Percentiles rank a stretch among this genome's conserved stretches.
Conservation (phyloP, 2,113 vertebrate genomes). For the Trichechus manatus region DNA sequence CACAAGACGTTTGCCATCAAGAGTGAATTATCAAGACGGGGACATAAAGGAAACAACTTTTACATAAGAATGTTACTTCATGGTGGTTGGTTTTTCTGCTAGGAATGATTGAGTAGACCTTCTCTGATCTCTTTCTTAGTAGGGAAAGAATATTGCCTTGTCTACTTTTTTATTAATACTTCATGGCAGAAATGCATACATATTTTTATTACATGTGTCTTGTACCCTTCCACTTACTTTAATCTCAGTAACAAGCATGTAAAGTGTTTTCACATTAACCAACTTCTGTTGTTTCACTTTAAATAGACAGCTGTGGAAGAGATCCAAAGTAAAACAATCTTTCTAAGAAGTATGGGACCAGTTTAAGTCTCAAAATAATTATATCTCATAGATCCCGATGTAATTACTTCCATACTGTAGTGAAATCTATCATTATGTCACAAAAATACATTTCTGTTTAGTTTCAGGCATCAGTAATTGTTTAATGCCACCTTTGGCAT, state of each 20-base stretch:
- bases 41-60: not conserved
- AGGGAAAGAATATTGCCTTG: not conserved
- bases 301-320: not conserved
- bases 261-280: not conserved
- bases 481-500: not conserved
- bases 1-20: not conserved
- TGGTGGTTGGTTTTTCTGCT: not conserved
- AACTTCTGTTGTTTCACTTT: not conserved
- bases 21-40: not conserved
- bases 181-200: not conserved
- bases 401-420: not conserved
- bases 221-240: not conserved
- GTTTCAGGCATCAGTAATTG: not conserved
- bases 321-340: constrained; percentile 31
- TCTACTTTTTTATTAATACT: constrained; percentile 1
- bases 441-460: not conserved
- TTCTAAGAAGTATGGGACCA: not conserved
- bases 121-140: constrained; percentile 23
- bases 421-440: not conserved
- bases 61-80: not conserved
- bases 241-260: not conserved
- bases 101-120: not conserved
- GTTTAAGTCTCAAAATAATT: constrained; percentile 16
- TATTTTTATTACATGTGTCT: not conserved
- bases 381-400: not conserved